Evolutionary conservation across 2,888 invertebrate genomes (phyloP), one percentile per base, ranked within the genome.

Genomic region (Ormyrus thymus): DNA sequence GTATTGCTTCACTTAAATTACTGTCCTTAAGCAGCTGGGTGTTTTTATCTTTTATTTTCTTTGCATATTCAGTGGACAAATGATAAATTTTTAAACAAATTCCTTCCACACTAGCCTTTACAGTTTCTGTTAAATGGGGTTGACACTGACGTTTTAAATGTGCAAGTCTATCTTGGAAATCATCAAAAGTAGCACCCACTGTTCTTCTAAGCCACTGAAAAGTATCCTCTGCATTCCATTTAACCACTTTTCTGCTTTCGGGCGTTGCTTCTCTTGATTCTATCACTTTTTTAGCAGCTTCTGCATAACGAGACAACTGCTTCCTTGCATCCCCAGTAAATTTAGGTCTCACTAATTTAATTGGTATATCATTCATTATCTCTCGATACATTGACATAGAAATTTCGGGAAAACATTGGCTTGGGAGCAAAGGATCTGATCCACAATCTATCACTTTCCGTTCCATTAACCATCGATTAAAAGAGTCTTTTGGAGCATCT

Each of bases 141-240:
- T 98, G 98, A 90, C 98, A 98, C 89, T 98, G 98, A 69, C 96
- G 94, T 92, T 97, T 96, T 70, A 98, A 91, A 90, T 98, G 98
- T 9, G 96, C 95, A 81, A 98, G 91, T 86, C 98, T 93, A 82
- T 93, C 86, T 91, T 96, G 95, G 90, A 97, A 97, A 90, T 97
- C 97, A 90, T 97, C 97, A 90, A 97, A 97, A 2, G 97, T 97
- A 10, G 98, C 97, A 74, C 97, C 97, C 50, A 97, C 95, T 9
- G 98, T 97, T 86, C 96, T 93, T 87, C 98, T 93, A 69, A 98
- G 90, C 98, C 98, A 98, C 85, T 97, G 96, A 90, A 98, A 98
- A 45, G 98, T 98, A 86, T 98, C 98, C 87, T 98, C 98, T 0
- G 97, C 98, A 91, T 98, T 98, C 98, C 98, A 98, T 90, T 98